Evolutionary conservation across 2,888 invertebrate genomes (phyloP).

Genomic region (Sphinx pinastri): DNA sequence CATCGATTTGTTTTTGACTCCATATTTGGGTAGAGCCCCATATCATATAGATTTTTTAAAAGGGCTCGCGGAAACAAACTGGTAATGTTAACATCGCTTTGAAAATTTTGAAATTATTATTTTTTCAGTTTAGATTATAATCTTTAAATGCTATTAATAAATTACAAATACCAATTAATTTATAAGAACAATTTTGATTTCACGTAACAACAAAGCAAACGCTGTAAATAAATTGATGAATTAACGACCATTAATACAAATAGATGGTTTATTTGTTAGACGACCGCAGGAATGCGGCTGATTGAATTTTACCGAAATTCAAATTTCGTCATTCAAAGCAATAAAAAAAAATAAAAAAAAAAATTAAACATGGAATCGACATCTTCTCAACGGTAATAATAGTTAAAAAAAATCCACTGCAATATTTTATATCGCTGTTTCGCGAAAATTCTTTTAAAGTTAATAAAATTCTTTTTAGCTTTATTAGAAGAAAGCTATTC

Average conservation of each 20-base stretch:
- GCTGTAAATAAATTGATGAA: background rate
- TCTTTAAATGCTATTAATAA: background rate
- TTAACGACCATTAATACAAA: background rate
- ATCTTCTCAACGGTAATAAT: background rate
- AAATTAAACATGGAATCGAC: slow-evolving; percentile 44
- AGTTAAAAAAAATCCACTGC: too few relatives aligned
- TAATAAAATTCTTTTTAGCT: too few relatives aligned
- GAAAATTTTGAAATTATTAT: background rate
- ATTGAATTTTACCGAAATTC: slow-evolving; percentile 48
- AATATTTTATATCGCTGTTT: too few relatives aligned
- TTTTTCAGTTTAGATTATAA: too few relatives aligned
- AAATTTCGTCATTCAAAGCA: too few relatives aligned
- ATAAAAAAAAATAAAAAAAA: too few relatives aligned
- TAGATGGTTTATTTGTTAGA: slow-evolving; percentile 40
- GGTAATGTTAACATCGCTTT: background rate
- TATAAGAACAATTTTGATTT: background rate
- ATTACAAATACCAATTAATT: background rate
- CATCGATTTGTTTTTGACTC: slow-evolving; percentile 34
- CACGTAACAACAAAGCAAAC: background rate
- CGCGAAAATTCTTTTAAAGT: too few relatives aligned
- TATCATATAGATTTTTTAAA: slow-evolving; percentile 18
- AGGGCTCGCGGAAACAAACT: background rate
- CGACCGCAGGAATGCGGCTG: slow-evolving; percentile 43
- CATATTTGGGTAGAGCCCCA: slow-evolving; percentile 24
- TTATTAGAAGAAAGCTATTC: too few relatives aligned